Percentiles rank a stretch among this genome's conserved stretches.
phyloP scores from a whole-genome alignment of 2,888 invertebrate species.

The Euproctis similis region DNA sequence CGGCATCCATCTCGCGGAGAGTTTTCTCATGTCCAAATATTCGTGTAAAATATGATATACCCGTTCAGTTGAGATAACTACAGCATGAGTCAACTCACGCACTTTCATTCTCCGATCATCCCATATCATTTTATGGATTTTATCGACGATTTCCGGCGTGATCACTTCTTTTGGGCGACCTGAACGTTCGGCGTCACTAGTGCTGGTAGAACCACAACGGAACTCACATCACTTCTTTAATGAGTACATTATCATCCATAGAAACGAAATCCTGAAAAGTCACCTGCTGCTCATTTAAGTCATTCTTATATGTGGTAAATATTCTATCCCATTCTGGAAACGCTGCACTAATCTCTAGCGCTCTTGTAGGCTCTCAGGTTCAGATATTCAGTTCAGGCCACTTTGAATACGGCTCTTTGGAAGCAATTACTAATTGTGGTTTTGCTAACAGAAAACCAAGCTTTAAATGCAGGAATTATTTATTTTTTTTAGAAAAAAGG shows the following conservation, averaged over 20 bases:
- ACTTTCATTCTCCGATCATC: constrained; percentile 13
- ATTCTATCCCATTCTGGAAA: background rate
- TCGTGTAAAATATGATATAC: constrained; percentile 14
- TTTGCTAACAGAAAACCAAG: constrained; percentile 4
- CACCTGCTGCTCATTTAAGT: background rate
- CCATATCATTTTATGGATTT: constrained; percentile 17
- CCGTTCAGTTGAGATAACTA: background rate
- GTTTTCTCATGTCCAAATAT: constrained; percentile 20
- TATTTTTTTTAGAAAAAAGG: no score
- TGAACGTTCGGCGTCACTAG: constrained; percentile 2
- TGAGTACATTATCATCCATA: no score
- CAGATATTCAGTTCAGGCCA: constrained; percentile 4
- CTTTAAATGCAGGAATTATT: no score
- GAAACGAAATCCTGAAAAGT: constrained; percentile 7
- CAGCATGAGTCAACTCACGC: constrained; percentile 11
- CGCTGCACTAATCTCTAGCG: background rate
- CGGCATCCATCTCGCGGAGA: constrained; percentile 19
- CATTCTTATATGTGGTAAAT: constrained; percentile 1
- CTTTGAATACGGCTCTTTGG: constrained; percentile 5
- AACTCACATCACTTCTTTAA: constrained; percentile 1
- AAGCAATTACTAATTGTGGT: constrained; percentile 4
- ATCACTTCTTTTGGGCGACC: constrained; percentile 16
- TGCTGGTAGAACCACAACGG: constrained; percentile 6
- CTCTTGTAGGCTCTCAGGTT: constrained; percentile 1
- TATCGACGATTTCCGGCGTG: constrained; percentile 12